Conservation (phyloP, 2,797 vertebrate species). For the Scomberomorus guttatus region DNA sequence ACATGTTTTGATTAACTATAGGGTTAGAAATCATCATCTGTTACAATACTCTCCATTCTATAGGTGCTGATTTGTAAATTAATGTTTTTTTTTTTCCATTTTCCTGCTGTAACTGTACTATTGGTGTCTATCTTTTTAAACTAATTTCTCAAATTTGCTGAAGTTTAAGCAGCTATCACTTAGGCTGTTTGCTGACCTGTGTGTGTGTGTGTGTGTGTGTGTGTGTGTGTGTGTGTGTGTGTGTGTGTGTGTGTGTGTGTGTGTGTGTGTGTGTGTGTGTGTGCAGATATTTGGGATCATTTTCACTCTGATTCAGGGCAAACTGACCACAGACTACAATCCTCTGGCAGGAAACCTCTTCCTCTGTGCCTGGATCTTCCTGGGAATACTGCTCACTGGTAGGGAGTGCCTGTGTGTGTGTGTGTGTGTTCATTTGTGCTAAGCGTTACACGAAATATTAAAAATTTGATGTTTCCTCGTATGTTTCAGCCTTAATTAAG, state of each 20-base stretch:
- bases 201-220: too few relatives aligned
- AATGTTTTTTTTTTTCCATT: too few relatives aligned
- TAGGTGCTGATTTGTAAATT: too few relatives aligned
- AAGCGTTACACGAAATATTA: neutral
- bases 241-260: conserved; percentile 27
- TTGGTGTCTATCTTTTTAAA: too few relatives aligned
- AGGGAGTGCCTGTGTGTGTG: neutral
- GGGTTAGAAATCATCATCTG: too few relatives aligned
- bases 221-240: conserved; percentile 53
- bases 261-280: conserved; percentile 44
- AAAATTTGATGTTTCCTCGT: neutral
- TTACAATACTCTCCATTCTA: too few relatives aligned
- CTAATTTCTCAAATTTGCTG: too few relatives aligned
- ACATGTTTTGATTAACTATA: too few relatives aligned
- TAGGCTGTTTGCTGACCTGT: too few relatives aligned
- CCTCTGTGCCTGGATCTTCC: conserved; percentile 92
- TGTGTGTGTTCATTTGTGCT: neutral
- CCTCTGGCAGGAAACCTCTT: conserved; percentile 91
- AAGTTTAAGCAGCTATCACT: too few relatives aligned
- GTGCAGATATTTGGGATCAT: conserved; percentile 94
- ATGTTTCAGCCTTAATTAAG: conserved; percentile 92
- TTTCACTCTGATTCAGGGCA: conserved; percentile 95
- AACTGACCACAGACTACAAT: conserved; percentile 84
- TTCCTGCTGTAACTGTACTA: too few relatives aligned
- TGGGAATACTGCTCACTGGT: conserved; percentile 95